Conservation (phyloP, 2,113 vertebrate species). For the Zosterops pallidus region DNA sequence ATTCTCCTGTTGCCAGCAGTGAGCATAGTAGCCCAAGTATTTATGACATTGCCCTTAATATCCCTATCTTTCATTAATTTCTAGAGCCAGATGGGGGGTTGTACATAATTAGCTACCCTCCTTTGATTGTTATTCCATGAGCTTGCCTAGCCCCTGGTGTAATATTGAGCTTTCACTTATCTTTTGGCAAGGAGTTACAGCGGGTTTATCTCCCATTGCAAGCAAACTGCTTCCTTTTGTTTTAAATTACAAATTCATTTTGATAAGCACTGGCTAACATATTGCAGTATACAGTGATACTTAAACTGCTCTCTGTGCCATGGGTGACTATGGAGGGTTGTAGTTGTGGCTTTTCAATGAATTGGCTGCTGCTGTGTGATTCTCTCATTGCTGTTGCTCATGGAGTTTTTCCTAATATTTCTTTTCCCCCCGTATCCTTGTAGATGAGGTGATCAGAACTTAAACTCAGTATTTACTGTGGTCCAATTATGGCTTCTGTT, state of each 20-base stretch:
- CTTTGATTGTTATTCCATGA: not conserved
- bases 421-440: rapidly evolving
- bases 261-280: not conserved
- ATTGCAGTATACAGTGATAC: not conserved
- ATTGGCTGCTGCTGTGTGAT: not conserved
- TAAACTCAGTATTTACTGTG: not conserved
- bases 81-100: not conserved
- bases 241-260: not conserved
- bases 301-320: not conserved
- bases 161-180: not conserved
- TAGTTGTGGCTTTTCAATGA: not conserved
- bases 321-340: not conserved
- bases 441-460: not conserved
- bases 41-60: not conserved
- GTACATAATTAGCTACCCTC: not conserved
- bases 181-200: not conserved
- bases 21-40: not conserved
- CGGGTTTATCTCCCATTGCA: not conserved
- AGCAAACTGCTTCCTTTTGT: not conserved
- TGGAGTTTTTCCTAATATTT: not conserved
- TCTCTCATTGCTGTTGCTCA: not conserved
- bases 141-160: not conserved
- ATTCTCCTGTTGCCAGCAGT: not conserved
- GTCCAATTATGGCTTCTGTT: not conserved
- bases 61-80: not conserved